Base-by-base conservation (phyloP, 2,113 vertebrate species). In the Spermophilus dauricus region DNA sequence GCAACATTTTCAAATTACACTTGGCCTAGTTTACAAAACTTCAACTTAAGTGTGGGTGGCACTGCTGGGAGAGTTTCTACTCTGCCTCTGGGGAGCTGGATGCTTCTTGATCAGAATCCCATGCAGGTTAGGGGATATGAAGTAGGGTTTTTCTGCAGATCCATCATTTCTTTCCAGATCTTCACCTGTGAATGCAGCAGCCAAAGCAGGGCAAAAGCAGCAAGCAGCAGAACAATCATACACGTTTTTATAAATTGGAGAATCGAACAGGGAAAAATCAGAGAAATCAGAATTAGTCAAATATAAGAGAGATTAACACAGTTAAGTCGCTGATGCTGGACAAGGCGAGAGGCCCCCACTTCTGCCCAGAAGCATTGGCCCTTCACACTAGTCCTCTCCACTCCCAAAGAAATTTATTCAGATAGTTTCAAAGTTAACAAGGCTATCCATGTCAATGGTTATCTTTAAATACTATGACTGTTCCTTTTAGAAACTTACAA, bases 151-250 rank as follows among this genome's bases (percentile, higher is more conserved):
- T 98, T 99, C 99, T 94, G 99, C 98, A 92, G 99, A 99, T 96
- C 99, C 99, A 18, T 99, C 99, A 70, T 99, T 99, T 98, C 99
- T 99, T 98, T 99, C 99, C 96, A 99, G 98, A 98, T 99, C 99
- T 99, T 99, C 99, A 98, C 99, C 99, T 99, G 98, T 97, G 93
- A 97, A 88, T 83, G 92, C 67, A 96, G 92, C 58, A 95, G 97
- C 90, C 97, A 98, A 97, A 97, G 95, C 81, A 86, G 96, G 95
- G 89, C 97, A 97, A 89, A 97, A 93, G 97, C 84, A 92, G 96
- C 80, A 37, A 86, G 77, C 78, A 20, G 65, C 89, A 86, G 80
- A 89, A 92, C 16, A 86, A 48, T 76, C 30, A 88, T 32, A 37
- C 5, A n/a, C 48, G 84, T 42, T 94, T 90, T 97, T 78, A 97